A percentile compares a stretch with the other conserved stretches of the same genome.
phyloP scores from a whole-genome alignment of 1,140 invertebrate species.

The Manduca sexta region DNA sequence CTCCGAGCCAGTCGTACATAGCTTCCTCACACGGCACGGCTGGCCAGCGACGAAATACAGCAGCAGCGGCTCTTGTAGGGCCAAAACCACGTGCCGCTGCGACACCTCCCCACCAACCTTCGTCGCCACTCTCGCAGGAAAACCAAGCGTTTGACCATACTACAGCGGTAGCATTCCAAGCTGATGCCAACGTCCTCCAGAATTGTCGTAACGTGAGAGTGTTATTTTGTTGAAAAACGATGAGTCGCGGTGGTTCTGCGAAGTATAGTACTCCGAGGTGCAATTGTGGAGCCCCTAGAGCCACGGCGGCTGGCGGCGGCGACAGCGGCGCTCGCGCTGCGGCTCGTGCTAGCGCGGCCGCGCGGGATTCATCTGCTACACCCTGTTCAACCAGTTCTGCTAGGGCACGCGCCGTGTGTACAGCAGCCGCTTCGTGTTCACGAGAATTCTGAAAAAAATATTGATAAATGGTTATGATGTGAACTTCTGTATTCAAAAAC shows the following conservation, averaged over 20 bases:
- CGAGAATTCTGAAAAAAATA: slow-evolving; percentile 37
- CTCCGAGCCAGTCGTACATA: slow-evolving; percentile 52
- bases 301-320: slow-evolving; percentile 56
- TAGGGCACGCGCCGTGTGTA: slow-evolving; percentile 51
- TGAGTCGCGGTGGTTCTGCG: slow-evolving; percentile 42
- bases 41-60: slow-evolving; percentile 43
- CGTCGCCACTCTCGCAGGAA: slow-evolving; percentile 39
- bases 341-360: slow-evolving; percentile 52
- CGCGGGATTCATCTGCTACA: slow-evolving; percentile 44
- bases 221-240: slow-evolving; percentile 63
- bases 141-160: slow-evolving; percentile 64
- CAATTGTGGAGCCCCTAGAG: slow-evolving; percentile 61
- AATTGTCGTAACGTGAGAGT: slow-evolving; percentile 51
- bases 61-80: slow-evolving; percentile 42
- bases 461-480: too few species aligned
- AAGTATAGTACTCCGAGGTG: slow-evolving; percentile 63
- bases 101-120: slow-evolving; percentile 55
- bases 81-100: slow-evolving; percentile 48
- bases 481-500: too few species aligned
- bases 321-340: slow-evolving; percentile 45
- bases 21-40: slow-evolving; percentile 47
- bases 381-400: slow-evolving; percentile 55
- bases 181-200: slow-evolving; percentile 59
- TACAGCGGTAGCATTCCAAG: slow-evolving; percentile 55
- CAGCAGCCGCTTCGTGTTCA: slow-evolving; percentile 53